Base-by-base conservation (phyloP, 2,888 invertebrate species). In the Mythimna pallens region DNA sequence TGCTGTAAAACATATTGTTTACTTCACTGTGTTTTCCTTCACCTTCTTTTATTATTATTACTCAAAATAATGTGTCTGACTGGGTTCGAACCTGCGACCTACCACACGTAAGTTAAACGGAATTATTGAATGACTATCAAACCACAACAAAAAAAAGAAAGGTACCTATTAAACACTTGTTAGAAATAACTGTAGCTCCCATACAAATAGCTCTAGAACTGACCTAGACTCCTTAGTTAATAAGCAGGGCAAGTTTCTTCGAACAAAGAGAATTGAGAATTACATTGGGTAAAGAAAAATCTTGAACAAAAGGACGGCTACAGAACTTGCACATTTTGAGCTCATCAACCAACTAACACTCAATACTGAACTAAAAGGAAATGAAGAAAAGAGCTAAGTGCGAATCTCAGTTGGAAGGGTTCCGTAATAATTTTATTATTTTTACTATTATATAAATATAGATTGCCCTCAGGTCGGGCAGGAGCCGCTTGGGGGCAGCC, bases 271-370 rank as follows among this genome's bases (percentile, higher is more conserved):
- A 47, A 47, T 47, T 17, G 43, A 25, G 1, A 61, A 62, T 22
- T 47, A 30, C 14, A 57, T 57, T 52, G 62, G 20, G 5, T 22
- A 43, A 57, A 52, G 8, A 47, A 57, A 52, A 52, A 17, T 20
- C 43, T n/a, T 1, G 12, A 47, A 61, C 50, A 70, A 61, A 70
- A 50, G 50, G 58, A 55, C 30, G 36, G 3, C 17, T 30, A n/a
- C 10, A 55, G 12, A 34, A 70, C 43, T 61, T 52, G 50, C 61
- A 65, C 64, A 71, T 66, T 58, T 64, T n/a, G 10, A 66, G 58
- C 50, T 67, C 59, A 43, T 64, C 36, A 71, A 55, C 47, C 14
- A 61, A 66, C 58, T 40, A 43, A 64, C 72, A 64, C 58, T 20
- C 9, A 25, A 68, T 63, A 65, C 34, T 59, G 20, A 58, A 65